Conservation (phyloP, 2,888 invertebrate genomes). For the Melipona beecheii region DNA sequence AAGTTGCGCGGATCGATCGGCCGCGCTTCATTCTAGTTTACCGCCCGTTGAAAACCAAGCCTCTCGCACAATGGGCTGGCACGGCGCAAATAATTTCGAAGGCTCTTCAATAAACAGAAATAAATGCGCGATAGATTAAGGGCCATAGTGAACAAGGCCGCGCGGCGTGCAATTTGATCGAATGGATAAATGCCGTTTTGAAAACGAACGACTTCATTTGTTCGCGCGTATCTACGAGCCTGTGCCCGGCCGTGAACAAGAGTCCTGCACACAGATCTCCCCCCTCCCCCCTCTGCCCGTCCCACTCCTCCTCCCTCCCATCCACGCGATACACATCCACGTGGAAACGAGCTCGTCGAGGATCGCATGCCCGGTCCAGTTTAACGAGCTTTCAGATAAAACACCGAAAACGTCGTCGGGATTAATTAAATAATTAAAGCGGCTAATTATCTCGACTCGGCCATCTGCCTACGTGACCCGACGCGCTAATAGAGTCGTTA, state of each 20-base stretch:
- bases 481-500: constrained; percentile 40
- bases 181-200: constrained; percentile 58
- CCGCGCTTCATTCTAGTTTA: constrained; percentile 10
- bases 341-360: background rate
- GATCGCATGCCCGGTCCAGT: constrained; percentile 36
- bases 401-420: constrained; percentile 77
- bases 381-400: constrained; percentile 82
- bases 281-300: no score
- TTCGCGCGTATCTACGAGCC: constrained; percentile 40
- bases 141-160: constrained; percentile 39
- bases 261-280: background rate
- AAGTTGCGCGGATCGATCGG: constrained; percentile 21
- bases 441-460: constrained; percentile 75
- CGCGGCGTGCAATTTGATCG: constrained; percentile 56
- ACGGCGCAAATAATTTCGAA: constrained; percentile 49
- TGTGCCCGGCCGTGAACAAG: background rate
- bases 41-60: background rate
- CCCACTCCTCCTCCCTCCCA: no score
- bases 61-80: constrained; percentile 38
- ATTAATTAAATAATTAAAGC: constrained; percentile 82
- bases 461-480: constrained; percentile 53
- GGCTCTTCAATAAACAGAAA: constrained; percentile 57
- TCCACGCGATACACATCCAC: background rate
- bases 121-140: constrained; percentile 57
- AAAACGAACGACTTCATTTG: constrained; percentile 60